These are phyloP conservation scores for Pterobdella sp. DNA, from an alignment of 2,888 invertebrate genomes.

Conservation along the genomic window DNA sequence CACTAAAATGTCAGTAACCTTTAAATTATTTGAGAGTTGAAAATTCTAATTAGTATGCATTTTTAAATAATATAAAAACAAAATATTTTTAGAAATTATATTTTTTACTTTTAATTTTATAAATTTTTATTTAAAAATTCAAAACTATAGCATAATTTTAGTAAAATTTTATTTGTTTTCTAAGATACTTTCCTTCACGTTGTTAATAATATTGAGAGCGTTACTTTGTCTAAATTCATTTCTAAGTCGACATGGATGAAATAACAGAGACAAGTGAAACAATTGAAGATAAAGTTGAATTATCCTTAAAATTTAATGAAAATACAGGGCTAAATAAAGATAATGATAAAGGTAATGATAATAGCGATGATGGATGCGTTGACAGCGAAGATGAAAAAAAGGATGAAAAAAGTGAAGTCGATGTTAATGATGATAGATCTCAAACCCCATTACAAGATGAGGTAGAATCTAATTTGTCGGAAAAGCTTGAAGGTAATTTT, in stretches of 20 bases:
- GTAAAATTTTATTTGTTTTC: neutral
- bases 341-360: neutral
- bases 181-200: neutral
- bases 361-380: slow-evolving; percentile 15
- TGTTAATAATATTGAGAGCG: neutral
- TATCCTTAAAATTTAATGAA: neutral
- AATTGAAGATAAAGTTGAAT: neutral
- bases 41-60: too few relatives aligned
- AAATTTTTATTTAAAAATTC: neutral
- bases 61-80: too few relatives aligned
- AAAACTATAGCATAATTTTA: neutral
- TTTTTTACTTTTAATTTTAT: neutral
- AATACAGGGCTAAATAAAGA: neutral
- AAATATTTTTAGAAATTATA: too few relatives aligned
- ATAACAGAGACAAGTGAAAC: neutral
- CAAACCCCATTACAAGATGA: slow-evolving; percentile 32
- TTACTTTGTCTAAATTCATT: neutral
- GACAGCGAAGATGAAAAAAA: neutral
- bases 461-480: slow-evolving; percentile 2
- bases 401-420: neutral
- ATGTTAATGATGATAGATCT: slow-evolving; percentile 29
- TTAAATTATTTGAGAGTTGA: too few relatives aligned
- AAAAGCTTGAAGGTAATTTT: neutral
- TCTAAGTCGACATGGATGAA: neutral
- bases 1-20: too few relatives aligned